Percentiles rank a stretch among this genome's conserved stretches.
These are phyloP conservation scores for Lithosia quadra DNA, from an alignment of 2,888 invertebrate species.

Conservation along the genomic window DNA sequence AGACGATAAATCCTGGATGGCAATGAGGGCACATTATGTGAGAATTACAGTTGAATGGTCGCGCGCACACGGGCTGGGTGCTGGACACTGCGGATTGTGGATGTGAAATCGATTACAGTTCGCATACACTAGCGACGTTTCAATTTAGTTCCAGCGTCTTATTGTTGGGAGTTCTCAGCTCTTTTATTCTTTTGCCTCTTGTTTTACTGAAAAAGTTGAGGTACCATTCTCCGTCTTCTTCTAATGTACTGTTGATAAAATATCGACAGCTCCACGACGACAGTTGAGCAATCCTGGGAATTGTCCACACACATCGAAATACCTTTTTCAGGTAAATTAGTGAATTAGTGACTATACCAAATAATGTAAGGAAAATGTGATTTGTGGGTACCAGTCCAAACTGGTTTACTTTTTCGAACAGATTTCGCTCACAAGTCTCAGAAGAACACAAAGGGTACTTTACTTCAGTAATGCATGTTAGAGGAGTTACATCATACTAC, in stretches of 20 bases:
- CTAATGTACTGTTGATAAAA: no score
- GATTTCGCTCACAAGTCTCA: neutral
- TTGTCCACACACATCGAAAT: neutral
- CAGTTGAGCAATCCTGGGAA: no score
- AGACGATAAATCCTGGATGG: neutral
- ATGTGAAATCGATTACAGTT: neutral
- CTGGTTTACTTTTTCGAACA: neutral
- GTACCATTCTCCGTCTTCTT: neutral
- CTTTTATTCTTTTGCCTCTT: neutral
- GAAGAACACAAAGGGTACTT: constrained; percentile 17
- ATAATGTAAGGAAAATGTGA: constrained; percentile 13
- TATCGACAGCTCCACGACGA: neutral
- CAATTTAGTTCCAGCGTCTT: neutral
- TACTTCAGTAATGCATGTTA: neutral
- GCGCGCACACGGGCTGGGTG: neutral
- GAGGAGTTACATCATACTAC: neutral
- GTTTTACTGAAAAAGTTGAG: neutral
- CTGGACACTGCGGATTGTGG: neutral
- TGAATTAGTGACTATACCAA: no score
- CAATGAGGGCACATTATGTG: neutral
- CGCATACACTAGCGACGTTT: neutral
- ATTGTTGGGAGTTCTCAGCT: neutral
- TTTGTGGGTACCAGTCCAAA: constrained; percentile 10
- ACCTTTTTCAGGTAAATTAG: neutral
- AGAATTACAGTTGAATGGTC: neutral